phyloP scores from a whole-genome alignment of 1,140 invertebrate genomes.

The Streblospio benedicti region DNA sequence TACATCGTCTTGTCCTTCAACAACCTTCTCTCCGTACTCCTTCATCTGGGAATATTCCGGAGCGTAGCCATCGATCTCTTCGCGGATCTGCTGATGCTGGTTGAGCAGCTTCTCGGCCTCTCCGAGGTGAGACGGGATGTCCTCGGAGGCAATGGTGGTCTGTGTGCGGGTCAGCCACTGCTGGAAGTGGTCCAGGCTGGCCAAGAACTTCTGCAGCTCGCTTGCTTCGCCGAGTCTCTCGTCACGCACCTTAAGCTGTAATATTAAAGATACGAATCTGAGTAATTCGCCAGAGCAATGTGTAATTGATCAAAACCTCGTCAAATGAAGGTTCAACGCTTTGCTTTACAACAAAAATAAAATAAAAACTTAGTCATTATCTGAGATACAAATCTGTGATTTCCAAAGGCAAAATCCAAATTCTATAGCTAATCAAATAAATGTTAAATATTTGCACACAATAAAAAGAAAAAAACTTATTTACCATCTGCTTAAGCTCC shows the following conservation, averaged over 20 bases:
- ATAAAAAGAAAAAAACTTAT: conserved; percentile 6
- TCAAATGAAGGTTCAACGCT: no score
- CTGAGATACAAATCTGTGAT: no score
- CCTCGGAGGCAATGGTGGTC: conserved; percentile 88
- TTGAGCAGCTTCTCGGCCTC: conserved; percentile 94
- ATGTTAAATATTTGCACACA: no score
- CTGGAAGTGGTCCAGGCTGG: conserved; percentile 99
- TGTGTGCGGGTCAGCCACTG: conserved; percentile 97
- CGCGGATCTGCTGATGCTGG: conserved; percentile 90
- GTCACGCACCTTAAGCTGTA: conserved; percentile 85
- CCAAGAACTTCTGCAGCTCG: conserved; percentile 93
- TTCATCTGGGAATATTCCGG: conserved; percentile 98
- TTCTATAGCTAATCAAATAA: no score
- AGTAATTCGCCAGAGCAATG: no score
- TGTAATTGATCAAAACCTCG: no score
- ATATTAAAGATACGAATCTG: conserved; percentile 21
- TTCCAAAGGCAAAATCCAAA: no score
- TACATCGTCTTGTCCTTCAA: conserved; percentile 73
- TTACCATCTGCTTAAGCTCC: conserved; percentile 86
- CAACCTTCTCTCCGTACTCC: conserved; percentile 93
- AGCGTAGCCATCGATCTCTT: conserved; percentile 98
- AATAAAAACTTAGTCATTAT: no score
- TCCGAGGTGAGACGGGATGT: conserved; percentile 87
- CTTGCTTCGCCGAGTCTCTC: conserved; percentile 96
- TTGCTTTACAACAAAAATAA: no score